Conservation (phyloP, 2,113 vertebrate species). For the Patagioenas fasciata region DNA sequence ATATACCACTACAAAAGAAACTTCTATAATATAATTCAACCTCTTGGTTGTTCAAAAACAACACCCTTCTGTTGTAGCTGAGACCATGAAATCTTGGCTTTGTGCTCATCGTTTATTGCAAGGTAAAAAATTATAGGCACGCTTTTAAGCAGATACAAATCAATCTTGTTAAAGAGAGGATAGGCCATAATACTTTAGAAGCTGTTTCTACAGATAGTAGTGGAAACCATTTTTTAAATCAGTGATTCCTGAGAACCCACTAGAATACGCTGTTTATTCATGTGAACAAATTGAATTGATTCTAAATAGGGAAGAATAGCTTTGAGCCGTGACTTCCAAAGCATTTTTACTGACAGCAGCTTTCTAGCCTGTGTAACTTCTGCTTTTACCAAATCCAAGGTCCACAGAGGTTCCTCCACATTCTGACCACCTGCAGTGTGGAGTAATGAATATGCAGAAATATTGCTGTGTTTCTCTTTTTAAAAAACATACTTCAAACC, state of each 20-base stretch:
- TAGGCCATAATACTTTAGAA: background rate
- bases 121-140: background rate
- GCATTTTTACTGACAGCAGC: background rate
- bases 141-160: background rate
- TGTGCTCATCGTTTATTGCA: background rate
- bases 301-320: background rate
- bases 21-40: background rate
- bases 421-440: background rate
- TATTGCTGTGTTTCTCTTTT: background rate
- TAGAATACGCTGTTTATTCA: background rate
- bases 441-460: slow-evolving; percentile 27
- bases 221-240: background rate
- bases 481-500: background rate
- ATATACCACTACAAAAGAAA: background rate
- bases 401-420: background rate
- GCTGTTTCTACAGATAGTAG: background rate
- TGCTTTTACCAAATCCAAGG: background rate
- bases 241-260: background rate
- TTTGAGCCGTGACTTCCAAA: background rate
- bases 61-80: background rate
- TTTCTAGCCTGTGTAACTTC: background rate
- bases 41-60: background rate
- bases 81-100: background rate
- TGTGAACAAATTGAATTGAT: background rate
- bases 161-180: background rate